Base-by-base conservation (phyloP, 2,888 invertebrate genomes). In the Thecocarcelia acutangulata region DNA sequence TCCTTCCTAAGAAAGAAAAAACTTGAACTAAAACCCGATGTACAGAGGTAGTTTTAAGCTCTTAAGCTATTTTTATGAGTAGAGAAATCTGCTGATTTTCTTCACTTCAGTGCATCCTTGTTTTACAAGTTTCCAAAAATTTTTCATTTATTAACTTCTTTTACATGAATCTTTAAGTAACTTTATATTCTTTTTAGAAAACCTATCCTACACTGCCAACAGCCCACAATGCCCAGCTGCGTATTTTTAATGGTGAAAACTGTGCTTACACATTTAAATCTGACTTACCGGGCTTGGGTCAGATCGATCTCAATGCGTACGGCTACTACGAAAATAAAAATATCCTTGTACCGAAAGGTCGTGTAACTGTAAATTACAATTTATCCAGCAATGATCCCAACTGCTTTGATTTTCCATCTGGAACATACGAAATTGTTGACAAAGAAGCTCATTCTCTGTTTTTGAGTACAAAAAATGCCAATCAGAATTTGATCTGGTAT, bases 231-330 rank as follows among this genome's bases (percentile, higher is more conserved):
- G 92, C 93, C 0, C 96, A 96, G 87, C 84, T 96, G 19, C 92
- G 95, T 84, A 89, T 96, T 33, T 96, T 94, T 89, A 96, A 96
- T 86, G 93, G 93, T 12, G 92, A 92, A 68, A 84, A 83, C 9
- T 94, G 94, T 85, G 73, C 63, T 13, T 89, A 87, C 68, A 61
- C 61, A 5, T 84, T 91, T 42, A 64, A 24, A 0, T 85, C 87
- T 0, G 87, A 88, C 44, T 80, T 88, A 3, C 75, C 83, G 0
- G 70, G 48, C 0, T 59, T 73, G 12, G 3, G 13, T 0, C 33
- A n/a, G 0, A 86, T 90, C 15, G 24, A 9, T 4, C 80, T 90
- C 1, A 81, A 85, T 0, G 63, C 85, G 0, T 19, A 85, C 28
- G 77, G 83, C 11, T 77, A 83, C 1, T 88, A 85, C 46, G 86